phyloP scores from a whole-genome alignment of 2,888 invertebrate species.

The Agapetus fuscipes region DNA sequence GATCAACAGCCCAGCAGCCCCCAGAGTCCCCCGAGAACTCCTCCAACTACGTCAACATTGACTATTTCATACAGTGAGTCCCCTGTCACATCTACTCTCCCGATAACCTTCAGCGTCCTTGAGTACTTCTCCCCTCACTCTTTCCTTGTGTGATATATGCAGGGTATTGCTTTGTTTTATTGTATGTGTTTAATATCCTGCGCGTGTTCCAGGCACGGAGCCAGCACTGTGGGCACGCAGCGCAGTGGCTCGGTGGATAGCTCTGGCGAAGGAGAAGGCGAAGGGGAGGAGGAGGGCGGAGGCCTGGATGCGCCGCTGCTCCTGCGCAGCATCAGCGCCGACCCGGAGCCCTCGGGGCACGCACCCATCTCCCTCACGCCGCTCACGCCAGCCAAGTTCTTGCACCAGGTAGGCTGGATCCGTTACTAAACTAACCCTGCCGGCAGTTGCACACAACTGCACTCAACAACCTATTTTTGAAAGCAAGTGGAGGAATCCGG shows the following conservation, averaged over 20 bases:
- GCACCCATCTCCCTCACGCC: slow-evolving; percentile 38
- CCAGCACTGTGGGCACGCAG: slow-evolving; percentile 29
- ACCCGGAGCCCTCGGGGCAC: slow-evolving; percentile 35
- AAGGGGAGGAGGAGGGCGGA: slow-evolving; percentile 40
- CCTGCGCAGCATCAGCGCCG: slow-evolving; percentile 52
- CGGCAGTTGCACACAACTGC: no score
- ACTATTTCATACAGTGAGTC: slow-evolving; percentile 78
- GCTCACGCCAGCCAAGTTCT: slow-evolving; percentile 36
- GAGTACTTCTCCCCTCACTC: no score
- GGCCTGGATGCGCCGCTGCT: slow-evolving; percentile 43
- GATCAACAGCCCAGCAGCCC: slow-evolving; percentile 32
- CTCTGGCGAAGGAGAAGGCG: slow-evolving; percentile 40
- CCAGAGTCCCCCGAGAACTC: slow-evolving; percentile 72
- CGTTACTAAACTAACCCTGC: no score
- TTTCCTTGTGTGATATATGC: no score
- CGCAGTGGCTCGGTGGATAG: slow-evolving; percentile 25
- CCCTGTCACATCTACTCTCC: no score
- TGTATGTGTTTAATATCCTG: background rate
- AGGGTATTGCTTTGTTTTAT: no score
- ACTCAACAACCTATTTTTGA: no score
- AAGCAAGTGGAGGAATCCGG: no score
- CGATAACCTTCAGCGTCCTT: no score
- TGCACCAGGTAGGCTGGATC: slow-evolving; percentile 32
- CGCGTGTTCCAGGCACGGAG: slow-evolving; percentile 12
- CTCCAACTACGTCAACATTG: slow-evolving; percentile 87